phyloP scores from a whole-genome alignment of 1,140 invertebrate genomes.

The Drosophila neocordata region DNA sequence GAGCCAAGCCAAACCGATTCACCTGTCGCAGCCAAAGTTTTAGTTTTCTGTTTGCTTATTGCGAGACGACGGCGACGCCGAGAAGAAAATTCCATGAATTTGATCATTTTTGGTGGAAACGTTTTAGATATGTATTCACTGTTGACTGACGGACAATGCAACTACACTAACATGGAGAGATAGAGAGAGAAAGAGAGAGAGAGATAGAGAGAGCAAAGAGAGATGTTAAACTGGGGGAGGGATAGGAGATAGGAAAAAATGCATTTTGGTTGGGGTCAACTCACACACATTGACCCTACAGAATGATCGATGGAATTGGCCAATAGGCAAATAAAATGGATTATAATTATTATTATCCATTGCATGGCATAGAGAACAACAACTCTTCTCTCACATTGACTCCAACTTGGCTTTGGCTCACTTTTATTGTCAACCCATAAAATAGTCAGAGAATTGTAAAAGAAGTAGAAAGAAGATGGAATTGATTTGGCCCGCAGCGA shows the following conservation, averaged over 20 bases:
- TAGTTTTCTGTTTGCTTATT: conserved; percentile 62
- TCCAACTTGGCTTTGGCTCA: conserved; percentile 43
- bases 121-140: conserved; percentile 78
- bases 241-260: background rate
- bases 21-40: conserved; percentile 68
- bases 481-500: conserved; percentile 76
- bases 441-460: conserved; percentile 56
- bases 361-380: background rate
- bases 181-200: background rate
- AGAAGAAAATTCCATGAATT: conserved; percentile 75
- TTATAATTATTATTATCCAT: conserved; percentile 79
- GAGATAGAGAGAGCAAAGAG: background rate
- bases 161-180: conserved; percentile 7
- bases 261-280: conserved; percentile 60
- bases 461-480: conserved; percentile 59
- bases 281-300: conserved; percentile 68
- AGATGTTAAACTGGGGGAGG: too few species aligned
- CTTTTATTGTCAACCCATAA: conserved; percentile 79
- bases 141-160: conserved; percentile 69
- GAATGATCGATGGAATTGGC: conserved; percentile 76
- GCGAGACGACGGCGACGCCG: conserved; percentile 27
- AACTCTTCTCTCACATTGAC: conserved; percentile 3
- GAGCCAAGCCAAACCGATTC: conserved; percentile 25
- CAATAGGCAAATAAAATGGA: conserved; percentile 66
- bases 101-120: conserved; percentile 74